A percentile compares a stretch with the other conserved stretches of the same genome.
Evolutionary conservation across 1,140 invertebrate genomes (phyloP).

Genomic region (Phortica variegata): DNA sequence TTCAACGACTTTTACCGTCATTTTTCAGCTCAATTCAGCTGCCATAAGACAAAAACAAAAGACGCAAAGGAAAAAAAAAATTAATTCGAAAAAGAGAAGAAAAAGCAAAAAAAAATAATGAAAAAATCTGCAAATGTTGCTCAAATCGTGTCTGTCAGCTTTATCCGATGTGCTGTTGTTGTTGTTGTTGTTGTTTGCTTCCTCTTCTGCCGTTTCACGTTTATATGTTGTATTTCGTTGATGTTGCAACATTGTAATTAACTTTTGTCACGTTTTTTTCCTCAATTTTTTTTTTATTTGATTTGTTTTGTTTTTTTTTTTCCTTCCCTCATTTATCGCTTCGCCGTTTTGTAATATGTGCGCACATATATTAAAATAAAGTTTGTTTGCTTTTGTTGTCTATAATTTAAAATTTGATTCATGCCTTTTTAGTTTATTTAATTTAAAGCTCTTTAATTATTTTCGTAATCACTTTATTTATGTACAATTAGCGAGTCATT

Average conservation of each 20-base stretch:
- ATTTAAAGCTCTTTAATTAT: conserved; percentile 10
- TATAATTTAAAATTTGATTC: conserved; percentile 9
- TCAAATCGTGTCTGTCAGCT: background rate
- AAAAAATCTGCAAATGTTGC: background rate
- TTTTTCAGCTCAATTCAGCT: background rate
- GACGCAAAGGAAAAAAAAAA: background rate
- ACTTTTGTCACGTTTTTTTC: conserved; percentile 43
- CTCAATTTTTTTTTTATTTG: conserved; percentile 1
- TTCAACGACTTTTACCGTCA: background rate
- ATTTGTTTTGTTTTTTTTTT: conserved; percentile 10
- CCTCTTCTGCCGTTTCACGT: conserved; percentile 18
- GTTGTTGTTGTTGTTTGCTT: conserved; percentile 31
- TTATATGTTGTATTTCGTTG: conserved; percentile 32
- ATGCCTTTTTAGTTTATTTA: conserved; percentile 13
- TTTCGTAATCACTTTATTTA: conserved; percentile 23
- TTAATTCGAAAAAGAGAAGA: background rate
- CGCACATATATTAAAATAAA: conserved; percentile 11
- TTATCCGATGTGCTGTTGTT: background rate
- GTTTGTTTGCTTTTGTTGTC: background rate
- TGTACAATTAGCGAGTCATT: conserved; percentile 29
- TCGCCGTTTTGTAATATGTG: conserved; percentile 3
- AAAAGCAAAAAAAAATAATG: background rate
- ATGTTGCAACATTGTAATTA: conserved; percentile 50
- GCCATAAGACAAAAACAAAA: background rate
- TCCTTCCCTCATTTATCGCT: conserved; percentile 7